Base-by-base conservation (phyloP, 2,888 invertebrate species). In the Crossocerus cetratus region DNA sequence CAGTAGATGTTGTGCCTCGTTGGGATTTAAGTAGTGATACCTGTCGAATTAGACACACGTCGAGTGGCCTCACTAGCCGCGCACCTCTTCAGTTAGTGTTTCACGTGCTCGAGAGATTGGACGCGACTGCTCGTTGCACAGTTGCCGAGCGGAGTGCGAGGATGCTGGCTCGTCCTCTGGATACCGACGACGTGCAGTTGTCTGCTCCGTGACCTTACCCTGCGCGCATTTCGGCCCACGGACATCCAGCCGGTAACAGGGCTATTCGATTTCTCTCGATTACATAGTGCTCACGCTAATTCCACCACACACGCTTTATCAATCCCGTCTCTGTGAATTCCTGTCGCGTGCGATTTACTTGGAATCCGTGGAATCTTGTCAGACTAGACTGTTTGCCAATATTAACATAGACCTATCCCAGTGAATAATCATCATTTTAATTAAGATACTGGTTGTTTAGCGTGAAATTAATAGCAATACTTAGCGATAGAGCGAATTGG, bases 111-210 rank as follows among this genome's bases (percentile, higher is more conserved):
- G 69, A 72, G 76, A 75, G 83, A 32, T 32, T 83, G 83, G 73
- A 73, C 67, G 79, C 74, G 75, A 78, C 85, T 83, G 86, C 80
- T 83, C 80, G 73, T 63, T 67, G 74, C 71, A 77, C 59, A 72
- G 8, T 72, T 77, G 75, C 75, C 85, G 83, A 86, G 85, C 86
- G 77, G 80, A 82, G 84, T 77, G 75, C 78, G 67, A 80, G 76
- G 83, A 85, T 81, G 80, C 80, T 81, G 78, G 67, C 66, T 64
- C 74, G 69, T 68, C 78, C 65, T 73, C 45, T 54, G 79, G 70
- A 81, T 77, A 82, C 72, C 73, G 70, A 74, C 68, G 69, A 76
- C 70, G 72, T 76, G 63, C 62, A 13, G 61, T 59, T 65, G 63
- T 61, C 54, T 65, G 56, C 70, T 74, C 74, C 72, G 74, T 80